Evolutionary conservation across 2,888 invertebrate species (phyloP), one percentile per base, ranked within the genome.

Genomic region (Lottia gigantea): DNA sequence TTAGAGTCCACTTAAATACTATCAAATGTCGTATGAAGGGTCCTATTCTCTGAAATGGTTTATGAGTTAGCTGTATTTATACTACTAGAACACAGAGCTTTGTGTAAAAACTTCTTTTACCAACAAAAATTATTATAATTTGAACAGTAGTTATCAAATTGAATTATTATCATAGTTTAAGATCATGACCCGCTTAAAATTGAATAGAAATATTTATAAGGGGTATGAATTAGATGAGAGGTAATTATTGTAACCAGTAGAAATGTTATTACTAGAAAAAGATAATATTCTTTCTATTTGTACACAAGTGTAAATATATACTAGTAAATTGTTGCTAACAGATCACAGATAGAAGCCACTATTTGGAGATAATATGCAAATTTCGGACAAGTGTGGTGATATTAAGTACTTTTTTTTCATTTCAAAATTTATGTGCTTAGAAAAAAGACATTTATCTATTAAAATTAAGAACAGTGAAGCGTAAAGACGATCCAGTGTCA

Each of bases 91-190:
- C 55, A 23, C 23, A 23, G 14, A 14, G 55, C 55, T 55, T 55
- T 55, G 55, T 55, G 55, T 55, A 23, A 23, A 55, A 40, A 23
- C 23, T 19, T 23, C 55, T 55, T 55, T 55, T 16, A 12, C 55
- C 16, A 55, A 55, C 55, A 19, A 55, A 55, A 55, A 55, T 55
- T 55, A 55, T 55, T 55, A 55, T 55, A 55, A 55, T 55, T 55
- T 55, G 55, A 55, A 55, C 55, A 55, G 55, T 23, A 23, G 19
- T 23, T 55, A 55, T 55, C 55, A 23, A 55, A 55, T 55, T 55
- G 19, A 55, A 23, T 55, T 23, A 55, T 23, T 55, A 55, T 55
- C 55, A 19, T 23, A 2, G 23, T 19, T 23, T 23, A 11, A 55
- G 19, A 55, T 55, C 55, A 11, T 55, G 55, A 55, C 55, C 55